phyloP scores from a whole-genome alignment of 53 echinoderm and acorn worm genomes.

The Patiria pectinifera region DNA sequence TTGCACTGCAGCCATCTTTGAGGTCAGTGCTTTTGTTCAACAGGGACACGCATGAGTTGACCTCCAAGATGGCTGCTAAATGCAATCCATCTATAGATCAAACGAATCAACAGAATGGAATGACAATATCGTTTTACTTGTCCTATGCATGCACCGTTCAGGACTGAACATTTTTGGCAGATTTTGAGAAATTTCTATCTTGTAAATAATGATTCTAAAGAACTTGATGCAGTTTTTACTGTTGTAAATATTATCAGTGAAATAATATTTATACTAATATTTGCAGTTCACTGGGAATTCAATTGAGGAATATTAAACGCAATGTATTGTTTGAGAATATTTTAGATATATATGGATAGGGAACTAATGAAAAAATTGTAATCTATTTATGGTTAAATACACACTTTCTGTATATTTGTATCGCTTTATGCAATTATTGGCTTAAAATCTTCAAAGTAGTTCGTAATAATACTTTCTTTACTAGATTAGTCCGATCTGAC shows the following conservation, averaged over 20 bases:
- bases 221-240: not conserved
- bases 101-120: too few relatives aligned
- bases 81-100: too few relatives aligned
- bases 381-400: not conserved
- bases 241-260: not conserved
- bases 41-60: too few relatives aligned
- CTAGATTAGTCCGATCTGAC: too few relatives aligned
- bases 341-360: not conserved
- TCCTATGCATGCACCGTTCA: too few relatives aligned
- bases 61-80: too few relatives aligned
- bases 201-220: not conserved
- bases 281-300: not conserved
- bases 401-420: not conserved
- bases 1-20: too few relatives aligned
- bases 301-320: not conserved
- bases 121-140: too few relatives aligned
- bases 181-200: not conserved
- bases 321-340: not conserved
- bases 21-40: too few relatives aligned
- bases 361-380: not conserved
- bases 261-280: constrained; percentile 2
- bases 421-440: too few relatives aligned
- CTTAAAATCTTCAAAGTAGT: too few relatives aligned
- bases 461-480: too few relatives aligned
- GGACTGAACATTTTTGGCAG: not conserved